These are phyloP conservation scores for Anodontia alba DNA, from an alignment of 2,888 invertebrate genomes.

Conservation along the genomic window DNA sequence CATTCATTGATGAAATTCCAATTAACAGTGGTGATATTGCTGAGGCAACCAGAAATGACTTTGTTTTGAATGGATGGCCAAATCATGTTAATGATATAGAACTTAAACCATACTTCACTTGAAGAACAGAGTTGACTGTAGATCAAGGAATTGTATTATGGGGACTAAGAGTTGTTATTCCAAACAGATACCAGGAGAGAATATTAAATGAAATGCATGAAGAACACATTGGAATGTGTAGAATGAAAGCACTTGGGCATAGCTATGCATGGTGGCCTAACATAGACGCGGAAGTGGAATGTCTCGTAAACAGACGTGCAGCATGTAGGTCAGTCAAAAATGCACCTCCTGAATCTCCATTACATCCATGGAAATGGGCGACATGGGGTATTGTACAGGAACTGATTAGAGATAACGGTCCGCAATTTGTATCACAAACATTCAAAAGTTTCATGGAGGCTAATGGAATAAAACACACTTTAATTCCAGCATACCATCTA, in stretches of 20 bases:
- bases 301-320: slow-evolving; percentile 29
- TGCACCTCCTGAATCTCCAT: slow-evolving; percentile 21
- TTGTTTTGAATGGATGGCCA: no score
- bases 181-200: neutral
- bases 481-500: slow-evolving; percentile 39
- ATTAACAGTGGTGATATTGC: neutral
- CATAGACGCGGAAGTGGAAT: neutral
- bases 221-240: neutral
- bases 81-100: slow-evolving; percentile 18
- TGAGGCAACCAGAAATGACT: slow-evolving; percentile 16
- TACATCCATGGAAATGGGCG: slow-evolving; percentile 49
- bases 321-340: slow-evolving; percentile 31
- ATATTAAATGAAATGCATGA: neutral
- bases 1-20: neutral
- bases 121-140: slow-evolving; percentile 18
- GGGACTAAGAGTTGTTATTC: neutral
- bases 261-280: neutral
- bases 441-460: slow-evolving; percentile 38
- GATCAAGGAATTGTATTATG: neutral
- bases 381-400: no score
- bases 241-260: neutral
- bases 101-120: slow-evolving; percentile 25
- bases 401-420: slow-evolving; percentile 36
- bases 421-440: slow-evolving; percentile 33
- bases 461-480: slow-evolving; percentile 45